Percentiles rank a stretch among this genome's conserved stretches.
These are phyloP conservation scores for Teinopalpus imperialis DNA, from an alignment of 2,888 invertebrate genomes.

Conservation along the genomic window DNA sequence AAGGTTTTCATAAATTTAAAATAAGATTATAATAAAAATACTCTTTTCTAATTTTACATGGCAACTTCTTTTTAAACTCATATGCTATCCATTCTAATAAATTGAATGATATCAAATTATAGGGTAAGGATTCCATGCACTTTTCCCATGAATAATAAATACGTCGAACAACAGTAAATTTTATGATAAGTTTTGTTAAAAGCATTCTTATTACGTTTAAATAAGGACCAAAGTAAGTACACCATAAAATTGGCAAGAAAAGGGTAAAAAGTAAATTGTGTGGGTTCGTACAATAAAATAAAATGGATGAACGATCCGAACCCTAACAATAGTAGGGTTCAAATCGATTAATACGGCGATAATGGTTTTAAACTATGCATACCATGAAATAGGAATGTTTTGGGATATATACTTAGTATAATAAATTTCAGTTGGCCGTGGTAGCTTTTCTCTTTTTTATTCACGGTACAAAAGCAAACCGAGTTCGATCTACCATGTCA, in stretches of 20 bases:
- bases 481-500: too few relatives aligned
- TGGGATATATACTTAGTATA: slow-evolving; percentile 10
- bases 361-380: slow-evolving; percentile 50
- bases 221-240: slow-evolving; percentile 6
- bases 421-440: too few relatives aligned
- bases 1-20: too few relatives aligned
- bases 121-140: neutral
- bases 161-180: neutral
- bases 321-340: slow-evolving; percentile 66
- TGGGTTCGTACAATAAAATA: slow-evolving; percentile 75
- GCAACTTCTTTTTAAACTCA: too few relatives aligned
- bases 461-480: too few relatives aligned
- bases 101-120: slow-evolving; percentile 8
- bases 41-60: too few relatives aligned
- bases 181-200: neutral
- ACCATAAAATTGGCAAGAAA: slow-evolving; percentile 28
- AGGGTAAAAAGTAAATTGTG: slow-evolving; percentile 58
- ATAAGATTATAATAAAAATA: too few relatives aligned
- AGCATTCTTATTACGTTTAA: slow-evolving; percentile 4
- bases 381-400: slow-evolving; percentile 33
- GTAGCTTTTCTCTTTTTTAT: too few relatives aligned
- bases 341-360: slow-evolving; percentile 75
- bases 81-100: slow-evolving; percentile 28
- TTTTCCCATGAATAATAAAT: slow-evolving; percentile 16
- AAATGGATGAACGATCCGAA: slow-evolving; percentile 68